Conservation (phyloP, 2,888 invertebrate genomes). For the Sepioteuthis lessoniana region DNA sequence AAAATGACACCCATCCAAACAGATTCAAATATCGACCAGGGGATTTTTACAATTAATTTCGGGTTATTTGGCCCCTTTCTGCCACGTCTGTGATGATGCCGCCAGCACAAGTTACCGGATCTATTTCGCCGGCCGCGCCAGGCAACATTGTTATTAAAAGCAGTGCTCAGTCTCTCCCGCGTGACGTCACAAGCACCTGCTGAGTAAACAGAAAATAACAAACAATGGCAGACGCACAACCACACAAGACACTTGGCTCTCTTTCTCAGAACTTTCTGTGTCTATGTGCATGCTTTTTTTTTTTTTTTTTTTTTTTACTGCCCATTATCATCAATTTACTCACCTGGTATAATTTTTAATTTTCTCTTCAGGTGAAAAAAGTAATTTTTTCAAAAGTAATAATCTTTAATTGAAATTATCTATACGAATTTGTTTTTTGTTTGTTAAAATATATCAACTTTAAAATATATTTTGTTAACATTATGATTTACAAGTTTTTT, state of each 20-base stretch:
- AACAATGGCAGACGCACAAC: slow-evolving; percentile 58
- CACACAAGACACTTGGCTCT: not conserved
- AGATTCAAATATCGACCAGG: not conserved
- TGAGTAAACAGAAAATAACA: slow-evolving; percentile 70
- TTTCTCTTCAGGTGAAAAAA: not conserved
- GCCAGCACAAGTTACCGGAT: not conserved
- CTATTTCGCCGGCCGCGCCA: slow-evolving; percentile 53
- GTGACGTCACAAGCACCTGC: slow-evolving; percentile 72
- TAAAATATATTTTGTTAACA: no score
- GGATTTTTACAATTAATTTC: not conserved
- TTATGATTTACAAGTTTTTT: no score
- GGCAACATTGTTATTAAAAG: slow-evolving; percentile 64
- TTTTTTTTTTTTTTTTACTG: not conserved
- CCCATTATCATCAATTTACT: not conserved
- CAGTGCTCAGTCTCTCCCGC: slow-evolving; percentile 55
- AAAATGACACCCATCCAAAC: not conserved
- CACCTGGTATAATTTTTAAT: not conserved
- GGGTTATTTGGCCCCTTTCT: not conserved
- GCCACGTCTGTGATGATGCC: slow-evolving; percentile 61
- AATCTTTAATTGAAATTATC: no score
- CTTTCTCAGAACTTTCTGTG: not conserved
- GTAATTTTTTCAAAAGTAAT: no score
- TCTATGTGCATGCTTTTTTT: not conserved
- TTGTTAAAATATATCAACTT: no score
- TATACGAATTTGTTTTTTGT: no score